These are phyloP conservation scores for Cerceris ruficornis DNA, from an alignment of 2,888 invertebrate species.

Conservation along the genomic window DNA sequence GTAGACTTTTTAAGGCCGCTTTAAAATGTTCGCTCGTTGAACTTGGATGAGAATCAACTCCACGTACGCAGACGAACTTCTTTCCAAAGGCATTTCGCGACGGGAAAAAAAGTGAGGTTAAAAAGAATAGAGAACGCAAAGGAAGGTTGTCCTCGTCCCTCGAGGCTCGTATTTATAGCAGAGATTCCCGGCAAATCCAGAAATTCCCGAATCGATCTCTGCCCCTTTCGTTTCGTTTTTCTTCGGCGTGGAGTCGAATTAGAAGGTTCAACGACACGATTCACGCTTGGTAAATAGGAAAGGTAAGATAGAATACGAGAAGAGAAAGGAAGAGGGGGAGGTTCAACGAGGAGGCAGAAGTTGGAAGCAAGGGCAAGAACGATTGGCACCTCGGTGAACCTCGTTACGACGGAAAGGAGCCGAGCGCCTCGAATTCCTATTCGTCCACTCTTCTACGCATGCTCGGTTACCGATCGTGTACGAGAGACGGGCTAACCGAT, in stretches of 20 bases:
- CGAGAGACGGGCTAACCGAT: slow-evolving; percentile 15
- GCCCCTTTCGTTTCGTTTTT: slow-evolving; percentile 11
- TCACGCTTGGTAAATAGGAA: slow-evolving; percentile 21
- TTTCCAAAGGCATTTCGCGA: background rate
- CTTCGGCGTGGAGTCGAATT: slow-evolving; percentile 48
- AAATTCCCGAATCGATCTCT: slow-evolving; percentile 42
- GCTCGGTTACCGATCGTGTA: slow-evolving; percentile 16
- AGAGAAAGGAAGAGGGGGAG: background rate
- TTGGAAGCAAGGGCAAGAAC: slow-evolving; percentile 56
- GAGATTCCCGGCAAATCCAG: slow-evolving; percentile 37
- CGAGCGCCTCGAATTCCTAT: slow-evolving; percentile 63
- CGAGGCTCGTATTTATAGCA: slow-evolving; percentile 45
- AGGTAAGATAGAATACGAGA: background rate
- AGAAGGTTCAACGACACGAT: slow-evolving; percentile 57
- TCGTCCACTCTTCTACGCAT: slow-evolving; percentile 28
- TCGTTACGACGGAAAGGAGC: slow-evolving; percentile 63
- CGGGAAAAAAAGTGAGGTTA: background rate
- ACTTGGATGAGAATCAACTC: too few relatives aligned
- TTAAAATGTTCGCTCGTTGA: background rate
- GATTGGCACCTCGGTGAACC: slow-evolving; percentile 56
- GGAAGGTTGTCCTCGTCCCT: background rate
- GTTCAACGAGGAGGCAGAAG: slow-evolving; percentile 19
- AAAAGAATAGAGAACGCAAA: background rate
- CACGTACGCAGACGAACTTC: too few relatives aligned
- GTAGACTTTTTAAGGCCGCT: background rate